Conservation (phyloP, 2,797 vertebrate genomes). For the Pangasius mekongensis region DNA sequence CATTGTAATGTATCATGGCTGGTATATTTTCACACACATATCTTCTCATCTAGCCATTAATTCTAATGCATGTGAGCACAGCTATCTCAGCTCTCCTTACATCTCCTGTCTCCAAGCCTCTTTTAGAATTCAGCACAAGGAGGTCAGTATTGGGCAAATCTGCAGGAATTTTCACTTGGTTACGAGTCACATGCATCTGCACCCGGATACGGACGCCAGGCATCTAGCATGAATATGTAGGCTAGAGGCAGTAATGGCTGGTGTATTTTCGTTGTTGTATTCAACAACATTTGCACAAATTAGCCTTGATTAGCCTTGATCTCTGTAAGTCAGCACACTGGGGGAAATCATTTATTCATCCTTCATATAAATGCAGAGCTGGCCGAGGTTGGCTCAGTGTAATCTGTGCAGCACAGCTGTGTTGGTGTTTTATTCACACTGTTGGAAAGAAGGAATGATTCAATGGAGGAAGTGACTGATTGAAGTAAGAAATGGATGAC, state of each 20-base stretch:
- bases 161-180: not conserved
- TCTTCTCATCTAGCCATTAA: constrained; percentile 28
- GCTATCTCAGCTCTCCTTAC: constrained; percentile 24
- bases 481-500: not conserved
- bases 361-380: constrained; percentile 17
- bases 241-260: not conserved
- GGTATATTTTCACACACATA: not conserved
- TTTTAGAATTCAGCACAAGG: constrained; percentile 20
- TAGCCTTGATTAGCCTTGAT: constrained; percentile 46
- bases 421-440: not conserved
- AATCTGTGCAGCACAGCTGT: constrained; percentile 43
- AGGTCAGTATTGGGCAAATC: constrained; percentile 21
- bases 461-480: not conserved
- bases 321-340: constrained; percentile 27
- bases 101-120: not conserved
- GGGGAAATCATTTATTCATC: constrained; percentile 47
- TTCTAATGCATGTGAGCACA: constrained; percentile 48
- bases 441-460: constrained; percentile 7
- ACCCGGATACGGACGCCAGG: not conserved
- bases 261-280: constrained; percentile 31
- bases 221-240: not conserved
- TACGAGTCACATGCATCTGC: not conserved
- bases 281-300: constrained; percentile 33
- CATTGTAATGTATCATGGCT: not conserved
- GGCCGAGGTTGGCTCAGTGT: not conserved